Evolutionary conservation across 1,140 invertebrate species (phyloP).

Genomic region (Heliothis virescens): DNA sequence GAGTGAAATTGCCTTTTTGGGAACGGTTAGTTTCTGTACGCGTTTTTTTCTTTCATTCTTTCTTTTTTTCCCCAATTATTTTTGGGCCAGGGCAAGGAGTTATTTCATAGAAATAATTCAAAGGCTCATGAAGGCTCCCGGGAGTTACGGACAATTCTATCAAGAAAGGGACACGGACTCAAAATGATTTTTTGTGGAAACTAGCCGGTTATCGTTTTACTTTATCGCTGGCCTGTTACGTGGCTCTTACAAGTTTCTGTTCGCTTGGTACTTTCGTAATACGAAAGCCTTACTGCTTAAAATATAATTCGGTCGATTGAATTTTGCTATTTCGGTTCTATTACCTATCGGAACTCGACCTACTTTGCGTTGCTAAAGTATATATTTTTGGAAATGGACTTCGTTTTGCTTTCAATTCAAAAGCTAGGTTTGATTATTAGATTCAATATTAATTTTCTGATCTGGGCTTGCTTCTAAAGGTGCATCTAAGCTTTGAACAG

Average conservation of each 20-base stretch:
- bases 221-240: conserved; percentile 41
- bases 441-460: not conserved
- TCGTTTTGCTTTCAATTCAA: not conserved
- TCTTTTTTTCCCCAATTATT: conserved; percentile 47
- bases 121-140: conserved; percentile 38
- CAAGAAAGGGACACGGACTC: conserved; percentile 47
- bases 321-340: conserved; percentile 24
- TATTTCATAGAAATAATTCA: conserved; percentile 51
- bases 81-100: conserved; percentile 44
- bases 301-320: conserved; percentile 37
- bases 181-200: conserved; percentile 49
- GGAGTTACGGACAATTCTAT: conserved; percentile 49
- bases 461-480: too few species aligned
- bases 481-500: too few species aligned
- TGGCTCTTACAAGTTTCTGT: conserved; percentile 36
- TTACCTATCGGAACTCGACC: conserved; percentile 18
- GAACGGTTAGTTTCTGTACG: conserved; percentile 49
- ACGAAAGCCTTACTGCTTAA: conserved; percentile 21
- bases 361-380: not conserved
- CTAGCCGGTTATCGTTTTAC: conserved; percentile 45
- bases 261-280: conserved; percentile 31
- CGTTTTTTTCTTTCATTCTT: conserved; percentile 34
- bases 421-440: not conserved
- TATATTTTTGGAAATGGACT: not conserved
- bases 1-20: conserved; percentile 55